Base-by-base conservation (phyloP, 2,113 vertebrate genomes). In the Myanophis thanlyinensis region DNA sequence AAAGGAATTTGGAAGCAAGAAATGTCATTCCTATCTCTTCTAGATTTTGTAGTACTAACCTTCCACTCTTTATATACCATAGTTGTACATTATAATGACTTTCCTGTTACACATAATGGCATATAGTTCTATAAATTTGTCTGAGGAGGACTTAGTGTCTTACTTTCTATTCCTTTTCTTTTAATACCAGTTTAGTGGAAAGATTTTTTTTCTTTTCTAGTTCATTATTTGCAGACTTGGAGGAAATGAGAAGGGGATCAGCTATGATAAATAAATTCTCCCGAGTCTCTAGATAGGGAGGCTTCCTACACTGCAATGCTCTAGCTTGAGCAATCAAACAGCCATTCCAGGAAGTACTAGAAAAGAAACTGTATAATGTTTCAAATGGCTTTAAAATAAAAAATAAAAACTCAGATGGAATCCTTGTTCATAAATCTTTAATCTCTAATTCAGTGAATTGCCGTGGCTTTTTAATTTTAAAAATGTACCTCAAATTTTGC, bases 11-110 rank as follows among this genome's bases (percentile, higher is more conserved):
- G 80, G 30, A 93, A 94, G 73, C 84, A 2, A 0, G 84, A 54
- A 93, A 94, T 93, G 48, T 20, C 18, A 40, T 94, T 92, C 91
- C 40, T 90, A 30, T 30, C 73, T 52, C n/a, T 88, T 80, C 67
- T 80, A n/a, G 30, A 80, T 35, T 80, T 35, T 35, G 13, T 35
- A 85, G 20, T 85, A 23, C 5, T 85, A 40, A 8, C 80, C 7
- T 44, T 85, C 40, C 80, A 4, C 15, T 85, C 22, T 85, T 44
- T 46, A 3, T 85, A 62, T n/a, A n/a, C n/a, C n/a, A n/a, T 30
- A 62, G 56, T 62, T 62, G 56, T 62, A 27, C 27, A 62, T 62
- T 12, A 1, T 30, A 22, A 54, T 54, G 53, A 1, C 53, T 54
- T 54, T 23, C 53, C 53, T 54, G 20, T 6, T 54, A 54, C 53